phyloP scores from a whole-genome alignment of 2,113 vertebrate species.

The Cynocephalus volans region DNA sequence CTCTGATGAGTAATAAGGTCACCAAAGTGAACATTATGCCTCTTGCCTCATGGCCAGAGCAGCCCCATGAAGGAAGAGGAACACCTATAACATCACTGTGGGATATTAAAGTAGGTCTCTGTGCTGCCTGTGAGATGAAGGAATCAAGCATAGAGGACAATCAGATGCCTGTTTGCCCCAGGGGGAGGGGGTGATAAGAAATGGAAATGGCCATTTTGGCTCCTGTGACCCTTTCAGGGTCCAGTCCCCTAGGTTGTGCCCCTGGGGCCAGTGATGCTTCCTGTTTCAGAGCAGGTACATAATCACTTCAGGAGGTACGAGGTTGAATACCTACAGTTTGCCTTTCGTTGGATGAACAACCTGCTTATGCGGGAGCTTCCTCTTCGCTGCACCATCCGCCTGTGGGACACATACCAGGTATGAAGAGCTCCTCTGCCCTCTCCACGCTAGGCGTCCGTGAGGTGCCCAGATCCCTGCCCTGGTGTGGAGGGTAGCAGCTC shows the following conservation, averaged over 20 bases:
- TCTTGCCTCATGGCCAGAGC: neutral
- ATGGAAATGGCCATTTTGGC: neutral
- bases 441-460: rapidly evolving
- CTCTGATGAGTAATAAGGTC: neutral
- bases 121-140: neutral
- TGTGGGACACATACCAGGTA: slow-evolving; percentile 98
- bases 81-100: neutral
- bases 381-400: slow-evolving; percentile 95
- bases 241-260: neutral
- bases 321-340: slow-evolving; percentile 96
- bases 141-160: neutral
- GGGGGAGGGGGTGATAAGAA: neutral
- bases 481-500: neutral
- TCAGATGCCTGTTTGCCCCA: rapidly evolving
- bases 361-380: slow-evolving; percentile 96
- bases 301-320: slow-evolving; percentile 95
- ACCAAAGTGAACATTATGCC: neutral
- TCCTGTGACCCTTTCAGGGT: neutral
- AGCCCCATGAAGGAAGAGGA: neutral
- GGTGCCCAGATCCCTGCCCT: neutral
- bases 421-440: rapidly evolving
- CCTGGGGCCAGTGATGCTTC: slow-evolving; percentile 77
- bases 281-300: slow-evolving; percentile 94
- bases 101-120: neutral
- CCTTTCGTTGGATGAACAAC: slow-evolving; percentile 96